Evolutionary conservation across 2,888 invertebrate species (phyloP), one percentile per base, ranked within the genome.

Genomic region (Apamea crenata): DNA sequence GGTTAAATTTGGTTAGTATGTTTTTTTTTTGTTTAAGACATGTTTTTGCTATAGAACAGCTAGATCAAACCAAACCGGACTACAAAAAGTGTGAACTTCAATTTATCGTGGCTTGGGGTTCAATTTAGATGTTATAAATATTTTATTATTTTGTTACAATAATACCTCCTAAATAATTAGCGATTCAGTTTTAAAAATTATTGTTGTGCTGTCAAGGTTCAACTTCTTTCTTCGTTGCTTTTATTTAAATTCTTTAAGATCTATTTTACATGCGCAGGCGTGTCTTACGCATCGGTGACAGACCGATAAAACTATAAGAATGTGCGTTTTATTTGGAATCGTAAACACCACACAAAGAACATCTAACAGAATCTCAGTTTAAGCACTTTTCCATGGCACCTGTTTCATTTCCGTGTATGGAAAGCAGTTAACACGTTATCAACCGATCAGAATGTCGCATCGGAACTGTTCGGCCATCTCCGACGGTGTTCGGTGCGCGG

Each of bases 381-480:
- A 70, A 78, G 80, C 82, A 89, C 80, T 87, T 84, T 72, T 80
- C 81, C 77, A 32, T 74, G 74, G 81, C 83, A 88, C 87, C 83
- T 90, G 89, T 82, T 83, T 69, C 66, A 82, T 85, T 85, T 85
- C 73, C 78, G 76, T 88, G 85, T 80, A 83, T 84, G 85, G 72
- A 81, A 82, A 84, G 78, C 82, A 82, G 83, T 87, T 84, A 86
- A 78, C 79, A 83, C 74, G 78, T 89, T 87, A 89, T 85, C 91
- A 74, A 81, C 74, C 68, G 89, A 93, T 93, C 92, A 88, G 88
- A 90, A 88, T 91, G 91, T 91, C 89, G 79, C 76, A 72, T 86
- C 85, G 85, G 81, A 81, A 82, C 82, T 56, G 66, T 85, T 85
- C 83, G 82, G 79, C 32, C 77, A 73, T 79, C 87, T 75, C 80